These are phyloP conservation scores for Platalea minor DNA, from an alignment of 2,797 vertebrate species.

Conservation along the genomic window DNA sequence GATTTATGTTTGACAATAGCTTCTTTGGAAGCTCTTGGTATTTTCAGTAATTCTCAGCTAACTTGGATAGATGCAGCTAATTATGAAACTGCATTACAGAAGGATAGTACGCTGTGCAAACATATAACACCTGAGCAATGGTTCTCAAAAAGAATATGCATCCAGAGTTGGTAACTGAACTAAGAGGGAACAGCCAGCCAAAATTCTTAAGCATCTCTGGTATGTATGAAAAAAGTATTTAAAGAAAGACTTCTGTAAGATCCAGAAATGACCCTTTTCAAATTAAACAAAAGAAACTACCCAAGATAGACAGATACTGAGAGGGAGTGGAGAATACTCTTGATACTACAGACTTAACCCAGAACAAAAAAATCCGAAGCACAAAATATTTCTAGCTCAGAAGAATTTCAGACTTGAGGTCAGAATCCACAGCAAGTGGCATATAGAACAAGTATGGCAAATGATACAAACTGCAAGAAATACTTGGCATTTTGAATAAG, in stretches of 20 bases:
- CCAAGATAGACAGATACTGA: not conserved
- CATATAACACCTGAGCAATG: not conserved
- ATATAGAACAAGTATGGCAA: not conserved
- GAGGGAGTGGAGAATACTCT: not conserved
- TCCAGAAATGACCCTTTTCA: not conserved
- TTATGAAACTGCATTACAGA: not conserved
- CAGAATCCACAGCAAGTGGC: not conserved
- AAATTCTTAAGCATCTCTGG: not conserved
- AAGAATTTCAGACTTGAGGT: not conserved
- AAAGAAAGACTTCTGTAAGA: not conserved
- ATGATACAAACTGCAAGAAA: not conserved
- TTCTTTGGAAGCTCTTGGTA: not conserved
- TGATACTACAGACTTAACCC: not conserved
- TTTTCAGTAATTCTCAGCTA: not conserved
- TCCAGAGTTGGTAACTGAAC: not conserved
- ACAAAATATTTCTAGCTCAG: not conserved
- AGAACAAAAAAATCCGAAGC: not conserved
- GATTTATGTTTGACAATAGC: not conserved
- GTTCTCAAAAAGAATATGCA: not conserved
- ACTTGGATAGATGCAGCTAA: not conserved
- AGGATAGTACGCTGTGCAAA: not conserved
- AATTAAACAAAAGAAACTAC: not conserved
- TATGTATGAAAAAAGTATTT: not conserved
- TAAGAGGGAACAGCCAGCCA: not conserved
- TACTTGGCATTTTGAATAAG: not conserved